Evolutionary conservation across 1,140 invertebrate genomes (phyloP).

Genomic region (Drosophila guanche): DNA sequence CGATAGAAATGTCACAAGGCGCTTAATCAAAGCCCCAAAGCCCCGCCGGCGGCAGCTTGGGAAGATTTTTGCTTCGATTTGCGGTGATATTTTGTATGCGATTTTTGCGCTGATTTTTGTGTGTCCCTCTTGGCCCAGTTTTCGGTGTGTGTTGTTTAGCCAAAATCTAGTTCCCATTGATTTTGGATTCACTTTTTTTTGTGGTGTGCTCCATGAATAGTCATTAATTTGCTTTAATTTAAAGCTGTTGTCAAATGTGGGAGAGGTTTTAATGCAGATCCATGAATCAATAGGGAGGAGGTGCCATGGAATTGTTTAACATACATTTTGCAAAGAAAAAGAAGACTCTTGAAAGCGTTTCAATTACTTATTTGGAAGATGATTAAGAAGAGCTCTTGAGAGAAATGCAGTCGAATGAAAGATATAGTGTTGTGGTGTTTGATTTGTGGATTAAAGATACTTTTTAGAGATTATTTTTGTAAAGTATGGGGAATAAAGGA

Average conservation of each 20-base stretch:
- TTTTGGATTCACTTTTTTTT: constrained; percentile 23
- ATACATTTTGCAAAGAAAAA: too few species aligned
- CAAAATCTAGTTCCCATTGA: constrained; percentile 54
- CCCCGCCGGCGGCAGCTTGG: constrained; percentile 39
- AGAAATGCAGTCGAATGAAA: too few species aligned
- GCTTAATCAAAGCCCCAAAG: constrained; percentile 39
- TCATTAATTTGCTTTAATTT: constrained; percentile 57
- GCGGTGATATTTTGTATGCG: constrained; percentile 20
- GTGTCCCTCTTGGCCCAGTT: constrained; percentile 41
- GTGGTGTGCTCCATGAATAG: constrained; percentile 10
- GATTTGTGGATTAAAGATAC: too few species aligned
- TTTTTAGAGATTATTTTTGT: too few species aligned
- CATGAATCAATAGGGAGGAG: constrained; percentile 5
- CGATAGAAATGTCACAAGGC: constrained; percentile 46
- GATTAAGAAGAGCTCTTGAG: too few species aligned
- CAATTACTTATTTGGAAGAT: too few species aligned
- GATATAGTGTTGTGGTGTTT: too few species aligned
- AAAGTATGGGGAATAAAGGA: too few species aligned
- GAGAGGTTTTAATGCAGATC: constrained; percentile 40
- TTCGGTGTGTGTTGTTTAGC: constrained; percentile 18
- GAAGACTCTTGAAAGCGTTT: too few species aligned
- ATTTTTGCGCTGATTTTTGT: constrained; percentile 27
- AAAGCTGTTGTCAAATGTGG: constrained; percentile 46
- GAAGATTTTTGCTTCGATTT: constrained; percentile 28
- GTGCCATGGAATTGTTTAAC: neutral